Conservation (phyloP, 92 coral and sea anemone species). For the Epizoanthus stellaris region DNA sequence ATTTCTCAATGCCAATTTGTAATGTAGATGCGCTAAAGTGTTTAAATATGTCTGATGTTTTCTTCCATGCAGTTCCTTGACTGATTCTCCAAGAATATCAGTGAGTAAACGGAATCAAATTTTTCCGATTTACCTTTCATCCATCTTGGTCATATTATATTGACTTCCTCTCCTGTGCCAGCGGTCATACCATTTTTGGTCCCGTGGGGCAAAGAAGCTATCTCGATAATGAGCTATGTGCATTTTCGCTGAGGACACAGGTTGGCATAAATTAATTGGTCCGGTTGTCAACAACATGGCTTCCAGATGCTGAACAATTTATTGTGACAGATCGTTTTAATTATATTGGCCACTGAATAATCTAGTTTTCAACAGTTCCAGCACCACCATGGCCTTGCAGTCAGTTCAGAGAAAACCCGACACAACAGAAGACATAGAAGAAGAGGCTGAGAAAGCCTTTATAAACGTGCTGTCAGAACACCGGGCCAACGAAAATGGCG, state of each 20-base stretch:
- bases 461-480: conserved; percentile 2
- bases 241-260: too few relatives aligned
- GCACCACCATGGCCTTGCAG: conserved; percentile 18
- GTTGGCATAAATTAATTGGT: too few relatives aligned
- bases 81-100: too few relatives aligned
- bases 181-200: too few relatives aligned
- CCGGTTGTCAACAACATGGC: conserved; percentile 4
- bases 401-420: not conserved
- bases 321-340: not conserved
- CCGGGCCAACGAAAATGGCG: conserved; percentile 7
- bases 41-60: too few relatives aligned
- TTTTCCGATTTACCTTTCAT: too few relatives aligned
- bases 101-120: too few relatives aligned
- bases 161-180: too few relatives aligned
- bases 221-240: not conserved
- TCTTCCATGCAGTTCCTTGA: too few relatives aligned
- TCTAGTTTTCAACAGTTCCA: not conserved
- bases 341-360: not conserved
- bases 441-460: conserved; percentile 36
- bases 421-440: conserved; percentile 2
- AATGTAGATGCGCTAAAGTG: too few relatives aligned
- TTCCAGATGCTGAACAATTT: not conserved
- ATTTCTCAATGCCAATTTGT: not conserved
- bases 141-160: too few relatives aligned
- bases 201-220: too few relatives aligned